phyloP scores from a whole-genome alignment of 2,888 invertebrate species.

The Trichopria drosophilae region DNA sequence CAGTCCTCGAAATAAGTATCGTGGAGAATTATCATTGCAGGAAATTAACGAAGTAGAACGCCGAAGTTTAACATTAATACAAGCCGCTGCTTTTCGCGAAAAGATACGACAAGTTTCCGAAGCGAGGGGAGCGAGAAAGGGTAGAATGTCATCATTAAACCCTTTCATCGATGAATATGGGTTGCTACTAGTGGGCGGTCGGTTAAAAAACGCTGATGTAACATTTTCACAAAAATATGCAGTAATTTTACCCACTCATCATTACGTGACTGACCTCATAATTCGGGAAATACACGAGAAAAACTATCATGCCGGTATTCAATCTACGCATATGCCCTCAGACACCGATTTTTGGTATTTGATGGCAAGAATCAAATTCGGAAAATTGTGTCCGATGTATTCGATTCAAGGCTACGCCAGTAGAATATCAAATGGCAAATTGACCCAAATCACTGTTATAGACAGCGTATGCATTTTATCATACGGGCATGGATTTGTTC shows the following conservation, averaged over 20 bases:
- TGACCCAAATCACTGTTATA: slow-evolving; percentile 38
- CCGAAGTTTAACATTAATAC: no score
- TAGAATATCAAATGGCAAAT: no score
- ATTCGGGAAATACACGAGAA: slow-evolving; percentile 35
- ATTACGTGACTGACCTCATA: slow-evolving; percentile 39
- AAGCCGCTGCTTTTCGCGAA: no score
- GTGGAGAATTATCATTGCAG: no score
- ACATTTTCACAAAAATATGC: slow-evolving; percentile 34
- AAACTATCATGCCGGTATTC: slow-evolving; percentile 39
- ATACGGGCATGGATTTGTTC: slow-evolving; percentile 39
- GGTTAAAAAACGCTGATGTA: slow-evolving; percentile 35
- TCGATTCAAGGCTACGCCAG: no score
- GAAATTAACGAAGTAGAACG: no score
- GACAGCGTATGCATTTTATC: slow-evolving; percentile 36
- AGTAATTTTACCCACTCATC: slow-evolving; percentile 37
- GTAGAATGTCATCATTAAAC: slow-evolving; percentile 29
- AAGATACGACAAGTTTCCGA: no score
- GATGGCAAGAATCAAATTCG: no score
- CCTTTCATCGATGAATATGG: slow-evolving; percentile 33
- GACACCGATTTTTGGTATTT: no score
- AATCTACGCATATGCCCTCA: slow-evolving; percentile 38
- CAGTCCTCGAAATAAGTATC: no score
- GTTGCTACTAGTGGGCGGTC: slow-evolving; percentile 41
- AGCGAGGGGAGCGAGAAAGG: no score
- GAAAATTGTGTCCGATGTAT: no score